These are phyloP conservation scores for Eustalomyia histrio DNA, from an alignment of 2,888 invertebrate genomes.

Conservation along the genomic window DNA sequence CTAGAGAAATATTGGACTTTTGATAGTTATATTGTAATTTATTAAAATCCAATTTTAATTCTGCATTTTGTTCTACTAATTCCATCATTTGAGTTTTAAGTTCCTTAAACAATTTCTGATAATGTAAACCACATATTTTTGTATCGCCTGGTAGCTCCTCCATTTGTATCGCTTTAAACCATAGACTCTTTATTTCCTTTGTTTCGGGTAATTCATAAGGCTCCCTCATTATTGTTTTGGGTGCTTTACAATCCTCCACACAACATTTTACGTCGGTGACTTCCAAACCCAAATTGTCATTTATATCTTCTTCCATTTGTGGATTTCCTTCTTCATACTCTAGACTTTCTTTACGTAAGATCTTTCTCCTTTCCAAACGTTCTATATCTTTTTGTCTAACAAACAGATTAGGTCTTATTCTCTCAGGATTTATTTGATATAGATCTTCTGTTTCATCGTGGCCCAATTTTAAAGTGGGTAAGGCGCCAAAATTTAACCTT, in stretches of 20 bases:
- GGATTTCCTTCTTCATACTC: conserved; percentile 61
- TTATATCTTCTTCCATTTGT: background rate
- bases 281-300: conserved; percentile 46
- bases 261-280: conserved; percentile 48
- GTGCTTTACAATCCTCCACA: conserved; percentile 57
- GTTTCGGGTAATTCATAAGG: conserved; percentile 64
- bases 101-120: conserved; percentile 56
- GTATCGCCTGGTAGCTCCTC: conserved; percentile 31
- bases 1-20: conserved; percentile 60
- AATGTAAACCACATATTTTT: conserved; percentile 68
- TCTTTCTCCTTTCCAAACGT: conserved; percentile 35
- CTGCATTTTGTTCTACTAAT: conserved; percentile 3
- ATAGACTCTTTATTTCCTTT: conserved; percentile 54
- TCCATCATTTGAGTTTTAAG: conserved; percentile 47
- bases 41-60: conserved; percentile 43
- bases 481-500: conserved; percentile 72
- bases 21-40: conserved; percentile 57
- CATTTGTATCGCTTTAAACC: conserved; percentile 52
- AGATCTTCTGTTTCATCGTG: conserved; percentile 72
- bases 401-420: conserved; percentile 49
- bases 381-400: conserved; percentile 63
- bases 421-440: conserved; percentile 71
- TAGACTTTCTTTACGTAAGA: conserved; percentile 51
- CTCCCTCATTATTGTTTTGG: conserved; percentile 66
- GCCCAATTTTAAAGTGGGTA: conserved; percentile 73